Conservation (phyloP, 2,113 vertebrate genomes). For the Pelecanoides urinatrix region DNA sequence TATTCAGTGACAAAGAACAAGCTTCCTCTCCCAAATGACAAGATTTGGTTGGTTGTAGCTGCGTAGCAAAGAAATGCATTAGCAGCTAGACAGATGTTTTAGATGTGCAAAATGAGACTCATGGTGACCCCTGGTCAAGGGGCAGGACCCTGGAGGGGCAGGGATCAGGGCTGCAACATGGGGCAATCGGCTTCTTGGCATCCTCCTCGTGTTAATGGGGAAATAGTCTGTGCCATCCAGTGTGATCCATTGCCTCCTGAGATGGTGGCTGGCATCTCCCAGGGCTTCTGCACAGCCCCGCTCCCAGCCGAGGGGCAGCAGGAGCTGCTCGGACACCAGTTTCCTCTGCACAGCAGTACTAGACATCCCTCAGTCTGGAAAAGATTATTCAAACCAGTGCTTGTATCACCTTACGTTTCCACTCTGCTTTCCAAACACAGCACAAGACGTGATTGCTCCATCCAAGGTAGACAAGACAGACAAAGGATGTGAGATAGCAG, state of each 20-base stretch:
- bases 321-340: accelerated
- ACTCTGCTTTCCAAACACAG: constrained; percentile 38
- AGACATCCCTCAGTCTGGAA: constrained; percentile 3
- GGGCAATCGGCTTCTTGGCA: not conserved
- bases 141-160: not conserved
- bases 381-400: not conserved
- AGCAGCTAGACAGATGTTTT: not conserved
- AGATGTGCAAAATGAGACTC: not conserved
- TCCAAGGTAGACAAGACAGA: constrained; percentile 39
- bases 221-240: not conserved
- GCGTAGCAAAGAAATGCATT: not conserved
- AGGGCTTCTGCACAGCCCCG: not conserved
- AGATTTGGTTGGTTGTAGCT: not conserved
- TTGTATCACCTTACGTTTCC: constrained; percentile 40
- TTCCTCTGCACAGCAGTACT: not conserved
- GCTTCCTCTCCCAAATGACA: not conserved
- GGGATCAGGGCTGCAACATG: not conserved
- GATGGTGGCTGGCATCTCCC: not conserved
- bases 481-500: constrained; percentile 5
- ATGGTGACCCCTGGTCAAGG: not conserved
- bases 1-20: not conserved
- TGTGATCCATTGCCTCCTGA: not conserved
- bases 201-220: not conserved
- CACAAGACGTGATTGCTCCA: not conserved
- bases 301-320: not conserved